Evolutionary conservation across 2,888 invertebrate genomes (phyloP), one percentile per base, ranked within the genome.

Genomic region (Eurytoma adleriae): DNA sequence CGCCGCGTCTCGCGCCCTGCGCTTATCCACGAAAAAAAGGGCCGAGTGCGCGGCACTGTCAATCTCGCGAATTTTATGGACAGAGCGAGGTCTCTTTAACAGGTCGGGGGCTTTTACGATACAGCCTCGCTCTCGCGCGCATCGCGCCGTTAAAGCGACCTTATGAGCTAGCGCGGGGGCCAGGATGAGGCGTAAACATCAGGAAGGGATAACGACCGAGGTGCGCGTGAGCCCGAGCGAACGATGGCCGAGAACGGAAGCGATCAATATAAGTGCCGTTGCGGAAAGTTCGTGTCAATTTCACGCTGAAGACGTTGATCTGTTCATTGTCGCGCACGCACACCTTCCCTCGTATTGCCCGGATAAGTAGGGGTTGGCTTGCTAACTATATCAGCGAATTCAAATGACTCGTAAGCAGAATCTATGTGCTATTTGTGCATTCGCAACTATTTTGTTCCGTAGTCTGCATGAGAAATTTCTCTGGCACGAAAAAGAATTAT

Each of bases 111-210:
- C 83, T 84, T 86, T 86, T 85, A 86, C 83, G 85, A 85, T 70
- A 79, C 82, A 74, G 81, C 56, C 68, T 13, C 83, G 80, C 83
- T 86, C 52, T 48, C 67, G 14, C 56, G 18, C 57, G 83, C 82
- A 84, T 80, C 82, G 83, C 82, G 83, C 84, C 85, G 84, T 87
- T 86, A 87, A 86, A 57, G 18, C 27, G 40, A 3, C 82, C 64
- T 62, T 27, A n/a, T 16, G 14, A 40, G 40, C 40, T 40, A 7
- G 40, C 40, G 14, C 62, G 40, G 16, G 24, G 16, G 30, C 62
- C 76, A 73, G 73, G 59, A 84, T 78, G 81, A 79, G 83, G 80
- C 83, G 82, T 83, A 83, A 84, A 85, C 79, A 71, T 61, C 70
- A 71, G 62, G 14, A 14, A 27, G 79, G 52, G 18, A 74, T 82